Evolutionary conservation across 1,140 invertebrate species (phyloP).

Genomic region (Drosophila simulans): DNA sequence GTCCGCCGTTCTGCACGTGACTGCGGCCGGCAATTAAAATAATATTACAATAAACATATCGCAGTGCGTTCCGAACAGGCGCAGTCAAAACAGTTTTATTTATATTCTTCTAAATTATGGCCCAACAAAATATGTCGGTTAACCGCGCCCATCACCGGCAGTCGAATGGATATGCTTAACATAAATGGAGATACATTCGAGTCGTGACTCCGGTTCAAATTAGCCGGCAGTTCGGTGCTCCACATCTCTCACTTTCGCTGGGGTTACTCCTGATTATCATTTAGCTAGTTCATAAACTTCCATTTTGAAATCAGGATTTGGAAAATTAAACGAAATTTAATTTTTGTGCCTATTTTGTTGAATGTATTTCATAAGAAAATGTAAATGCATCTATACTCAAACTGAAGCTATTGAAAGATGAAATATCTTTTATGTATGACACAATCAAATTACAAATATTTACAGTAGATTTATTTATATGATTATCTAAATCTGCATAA

Average conservation of each 20-base stretch:
- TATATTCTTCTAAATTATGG: conserved; percentile 47
- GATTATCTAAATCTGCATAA: too few relatives aligned
- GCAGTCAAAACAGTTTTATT: conserved; percentile 14
- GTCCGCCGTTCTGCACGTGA: conserved; percentile 40
- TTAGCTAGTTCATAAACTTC: background rate
- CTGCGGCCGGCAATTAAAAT: conserved; percentile 70
- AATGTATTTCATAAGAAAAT: too few relatives aligned
- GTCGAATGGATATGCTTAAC: conserved; percentile 8
- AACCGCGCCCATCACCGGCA: conserved; percentile 60
- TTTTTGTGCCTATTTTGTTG: too few relatives aligned
- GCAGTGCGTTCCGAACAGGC: conserved; percentile 20
- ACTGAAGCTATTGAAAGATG: too few relatives aligned
- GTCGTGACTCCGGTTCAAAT: conserved; percentile 43
- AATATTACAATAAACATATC: conserved; percentile 76
- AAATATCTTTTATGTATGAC: too few relatives aligned
- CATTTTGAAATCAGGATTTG: too few relatives aligned
- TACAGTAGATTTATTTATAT: too few relatives aligned
- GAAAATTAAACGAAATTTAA: too few relatives aligned
- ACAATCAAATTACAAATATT: too few relatives aligned
- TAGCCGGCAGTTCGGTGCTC: conserved; percentile 11
- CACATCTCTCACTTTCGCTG: conserved; percentile 7
- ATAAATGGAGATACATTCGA: background rate
- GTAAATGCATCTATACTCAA: too few relatives aligned
- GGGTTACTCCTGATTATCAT: background rate
- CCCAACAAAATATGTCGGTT: conserved; percentile 65